These are phyloP conservation scores for Lepus oiostolus DNA, from an alignment of 2,797 vertebrate species.

Conservation along the genomic window DNA sequence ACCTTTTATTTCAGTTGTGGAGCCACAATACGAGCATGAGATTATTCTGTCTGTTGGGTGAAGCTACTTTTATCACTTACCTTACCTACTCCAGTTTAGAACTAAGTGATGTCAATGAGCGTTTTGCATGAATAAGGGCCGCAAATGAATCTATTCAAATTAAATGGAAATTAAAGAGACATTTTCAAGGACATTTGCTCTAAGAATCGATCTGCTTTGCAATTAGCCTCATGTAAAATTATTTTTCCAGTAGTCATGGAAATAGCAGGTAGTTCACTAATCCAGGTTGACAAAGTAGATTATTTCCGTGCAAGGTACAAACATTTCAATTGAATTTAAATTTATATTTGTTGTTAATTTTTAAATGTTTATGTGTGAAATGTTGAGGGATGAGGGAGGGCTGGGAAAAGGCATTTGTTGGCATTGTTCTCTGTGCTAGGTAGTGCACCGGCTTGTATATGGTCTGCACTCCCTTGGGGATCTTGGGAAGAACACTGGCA, in stretches of 20 bases:
- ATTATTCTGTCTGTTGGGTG: not conserved
- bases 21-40: not conserved
- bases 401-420: not conserved
- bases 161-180: constrained; percentile 71
- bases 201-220: constrained; percentile 56
- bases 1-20: not conserved
- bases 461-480: not conserved
- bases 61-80: constrained; percentile 7
- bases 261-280: constrained; percentile 6
- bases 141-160: constrained; percentile 60
- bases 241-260: constrained; percentile 54
- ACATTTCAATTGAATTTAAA: not conserved
- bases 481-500: not conserved
- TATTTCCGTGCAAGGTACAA: constrained; percentile 41
- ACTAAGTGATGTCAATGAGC: constrained; percentile 50
- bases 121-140: constrained; percentile 49
- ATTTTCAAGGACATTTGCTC: constrained; percentile 68
- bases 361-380: constrained; percentile 31
- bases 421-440: not conserved
- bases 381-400: too few species aligned
- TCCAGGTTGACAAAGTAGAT: not conserved
- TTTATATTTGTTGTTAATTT: not conserved
- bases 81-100: constrained; percentile 55
- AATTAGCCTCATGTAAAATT: constrained; percentile 46
- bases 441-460: not conserved